These are phyloP conservation scores for Dilophus febrilis DNA, from an alignment of 2,888 invertebrate genomes.

Conservation along the genomic window DNA sequence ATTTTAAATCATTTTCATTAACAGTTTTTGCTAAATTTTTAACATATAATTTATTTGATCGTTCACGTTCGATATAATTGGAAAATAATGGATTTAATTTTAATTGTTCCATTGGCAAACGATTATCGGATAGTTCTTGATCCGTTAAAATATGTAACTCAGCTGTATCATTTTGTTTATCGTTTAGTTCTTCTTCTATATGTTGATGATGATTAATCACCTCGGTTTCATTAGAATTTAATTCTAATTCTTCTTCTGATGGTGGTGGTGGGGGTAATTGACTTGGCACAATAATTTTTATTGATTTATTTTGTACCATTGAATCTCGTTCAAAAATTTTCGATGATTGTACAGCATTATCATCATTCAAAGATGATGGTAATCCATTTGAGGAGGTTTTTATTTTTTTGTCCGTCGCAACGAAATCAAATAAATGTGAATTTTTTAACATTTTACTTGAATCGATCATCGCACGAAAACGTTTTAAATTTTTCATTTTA, in stretches of 20 bases:
- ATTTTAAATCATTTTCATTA: constrained; percentile 52
- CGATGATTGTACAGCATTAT: not conserved
- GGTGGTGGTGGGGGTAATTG: not conserved
- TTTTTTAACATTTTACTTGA: too few species aligned
- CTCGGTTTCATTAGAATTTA: constrained; percentile 35
- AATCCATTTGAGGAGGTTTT: not conserved
- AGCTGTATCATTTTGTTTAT: constrained; percentile 15
- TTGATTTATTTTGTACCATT: not conserved
- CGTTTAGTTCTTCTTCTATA: constrained; percentile 26
- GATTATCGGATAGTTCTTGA: constrained; percentile 47
- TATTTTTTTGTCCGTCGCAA: too few species aligned
- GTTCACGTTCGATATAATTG: constrained; percentile 67
- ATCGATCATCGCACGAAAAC: constrained; percentile 1
- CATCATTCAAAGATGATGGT: not conserved
- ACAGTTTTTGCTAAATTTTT: constrained; percentile 79
- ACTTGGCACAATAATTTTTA: constrained; percentile 1
- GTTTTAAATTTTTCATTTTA: constrained; percentile 9
- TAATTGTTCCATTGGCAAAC: constrained; percentile 53
- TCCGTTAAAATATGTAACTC: constrained; percentile 33
- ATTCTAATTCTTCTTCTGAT: constrained; percentile 40
- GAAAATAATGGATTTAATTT: constrained; percentile 62
- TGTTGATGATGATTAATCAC: constrained; percentile 20
- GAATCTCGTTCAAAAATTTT: not conserved
- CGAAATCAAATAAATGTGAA: too few species aligned
- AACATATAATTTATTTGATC: constrained; percentile 72